Conservation (phyloP, 2,888 invertebrate species). For the Crematogaster levior region DNA sequence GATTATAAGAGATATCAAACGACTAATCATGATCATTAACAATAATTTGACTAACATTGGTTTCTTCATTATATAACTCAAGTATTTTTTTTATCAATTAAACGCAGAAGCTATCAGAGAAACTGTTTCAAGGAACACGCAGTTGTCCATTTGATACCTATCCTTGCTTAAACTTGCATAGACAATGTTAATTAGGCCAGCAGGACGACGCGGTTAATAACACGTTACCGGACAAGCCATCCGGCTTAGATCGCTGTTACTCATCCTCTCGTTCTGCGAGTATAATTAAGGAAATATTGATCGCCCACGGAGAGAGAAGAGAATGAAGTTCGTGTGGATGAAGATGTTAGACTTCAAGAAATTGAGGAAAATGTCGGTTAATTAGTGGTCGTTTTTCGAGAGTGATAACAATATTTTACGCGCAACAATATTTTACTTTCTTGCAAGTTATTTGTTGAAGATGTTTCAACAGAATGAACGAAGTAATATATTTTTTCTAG, state of each 20-base stretch:
- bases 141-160: slow-evolving; percentile 64
- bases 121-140: slow-evolving; percentile 53
- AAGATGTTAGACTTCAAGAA: slow-evolving; percentile 31
- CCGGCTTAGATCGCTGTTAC: slow-evolving; percentile 69
- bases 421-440: not conserved
- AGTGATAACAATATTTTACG: not conserved
- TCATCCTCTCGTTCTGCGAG: slow-evolving; percentile 61
- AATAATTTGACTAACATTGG: not conserved
- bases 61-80: not conserved
- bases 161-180: slow-evolving; percentile 63
- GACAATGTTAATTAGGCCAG: slow-evolving; percentile 74
- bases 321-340: slow-evolving; percentile 1
- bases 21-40: not conserved
- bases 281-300: slow-evolving; percentile 64
- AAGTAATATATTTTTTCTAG: not conserved
- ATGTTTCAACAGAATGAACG: not conserved
- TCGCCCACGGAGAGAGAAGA: slow-evolving; percentile 29
- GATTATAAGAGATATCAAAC: not conserved
- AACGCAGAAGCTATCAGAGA: slow-evolving; percentile 57
- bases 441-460: not conserved
- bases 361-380: slow-evolving; percentile 32
- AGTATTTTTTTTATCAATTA: not conserved
- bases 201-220: slow-evolving; percentile 74
- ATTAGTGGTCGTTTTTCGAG: slow-evolving; percentile 12
- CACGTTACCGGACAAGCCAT: slow-evolving; percentile 71